These are phyloP conservation scores for Takifugu flavidus DNA, from an alignment of 2,113 vertebrate genomes.

Conservation along the genomic window DNA sequence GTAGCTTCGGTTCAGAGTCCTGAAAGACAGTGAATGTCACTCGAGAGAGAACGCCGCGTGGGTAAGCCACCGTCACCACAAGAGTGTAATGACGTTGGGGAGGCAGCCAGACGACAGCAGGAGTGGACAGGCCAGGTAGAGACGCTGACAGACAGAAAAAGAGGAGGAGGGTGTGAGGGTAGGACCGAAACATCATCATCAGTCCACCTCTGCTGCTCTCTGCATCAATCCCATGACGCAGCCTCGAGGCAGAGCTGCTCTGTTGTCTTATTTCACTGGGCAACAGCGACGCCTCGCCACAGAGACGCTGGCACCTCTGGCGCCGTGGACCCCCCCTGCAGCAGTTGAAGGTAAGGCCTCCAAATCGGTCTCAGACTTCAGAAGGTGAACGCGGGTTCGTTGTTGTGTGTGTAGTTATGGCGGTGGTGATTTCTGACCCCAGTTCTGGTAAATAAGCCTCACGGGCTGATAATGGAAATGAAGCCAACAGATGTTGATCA, in stretches of 20 bases:
- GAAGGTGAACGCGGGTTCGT: background rate
- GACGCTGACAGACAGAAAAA: constrained; percentile 3
- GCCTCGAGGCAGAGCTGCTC: constrained; percentile 14
- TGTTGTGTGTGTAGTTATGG: background rate
- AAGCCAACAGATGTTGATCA: no score
- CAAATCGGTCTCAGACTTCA: background rate
- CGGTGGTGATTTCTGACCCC: no score
- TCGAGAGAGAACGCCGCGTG: constrained; percentile 1
- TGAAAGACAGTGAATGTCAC: background rate
- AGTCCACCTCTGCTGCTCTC: constrained; percentile 1
- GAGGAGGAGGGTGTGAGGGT: constrained; percentile 10
- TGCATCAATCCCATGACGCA: constrained; percentile 17
- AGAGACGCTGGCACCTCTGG: background rate
- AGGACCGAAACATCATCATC: constrained; percentile 14
- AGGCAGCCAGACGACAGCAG: constrained; percentile 30
- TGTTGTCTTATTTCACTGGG: background rate
- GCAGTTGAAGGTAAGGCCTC: constrained; percentile 49
- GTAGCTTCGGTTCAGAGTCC: no score
- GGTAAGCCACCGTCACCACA: constrained; percentile 34
- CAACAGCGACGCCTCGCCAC: background rate
- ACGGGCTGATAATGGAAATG: no score
- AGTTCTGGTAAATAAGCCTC: no score
- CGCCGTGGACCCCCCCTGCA: constrained; percentile 7
- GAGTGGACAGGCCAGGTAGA: constrained; percentile 6
- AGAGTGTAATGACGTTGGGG: constrained; percentile 7